These are phyloP conservation scores for Cylindroiulus punctatus DNA, from an alignment of 2,888 invertebrate species.

Conservation along the genomic window DNA sequence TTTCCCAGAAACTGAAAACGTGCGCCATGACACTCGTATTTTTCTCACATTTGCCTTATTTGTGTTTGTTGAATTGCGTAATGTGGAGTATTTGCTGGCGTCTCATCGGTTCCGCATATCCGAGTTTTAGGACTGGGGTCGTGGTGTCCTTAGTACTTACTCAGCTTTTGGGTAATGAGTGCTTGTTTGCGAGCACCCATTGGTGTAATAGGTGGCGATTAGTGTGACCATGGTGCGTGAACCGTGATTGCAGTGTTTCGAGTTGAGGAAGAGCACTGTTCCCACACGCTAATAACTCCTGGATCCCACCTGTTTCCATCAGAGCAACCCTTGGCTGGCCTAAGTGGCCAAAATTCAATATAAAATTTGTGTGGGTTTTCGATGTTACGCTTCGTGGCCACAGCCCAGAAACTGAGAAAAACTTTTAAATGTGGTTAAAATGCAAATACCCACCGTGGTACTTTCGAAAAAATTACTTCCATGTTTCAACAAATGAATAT, in stretches of 20 bases:
- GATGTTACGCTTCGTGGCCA: background rate
- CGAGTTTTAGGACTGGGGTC: background rate
- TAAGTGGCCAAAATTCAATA: slow-evolving; percentile 31
- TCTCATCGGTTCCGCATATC: slow-evolving; percentile 9
- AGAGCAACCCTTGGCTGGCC: background rate
- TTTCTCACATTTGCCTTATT: background rate
- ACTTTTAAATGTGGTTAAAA: too few species aligned
- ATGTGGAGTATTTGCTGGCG: slow-evolving; percentile 11
- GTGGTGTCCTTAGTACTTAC: background rate
- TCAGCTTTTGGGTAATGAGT: background rate
- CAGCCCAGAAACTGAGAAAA: background rate
- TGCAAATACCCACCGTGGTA: too few species aligned
- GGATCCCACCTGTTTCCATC: slow-evolving; percentile 29
- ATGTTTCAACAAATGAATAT: too few species aligned
- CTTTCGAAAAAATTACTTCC: too few species aligned
- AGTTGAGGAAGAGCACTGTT: background rate
- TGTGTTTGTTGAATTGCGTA: background rate
- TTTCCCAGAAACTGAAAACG: background rate
- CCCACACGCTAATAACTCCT: slow-evolving; percentile 39
- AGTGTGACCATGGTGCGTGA: background rate
- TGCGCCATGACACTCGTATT: background rate
- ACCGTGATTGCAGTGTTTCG: background rate
- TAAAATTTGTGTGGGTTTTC: slow-evolving; percentile 5
- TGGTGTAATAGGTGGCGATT: slow-evolving; percentile 43
- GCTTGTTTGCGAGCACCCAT: slow-evolving; percentile 33